phyloP scores from a whole-genome alignment of 2,888 invertebrate species.

The Camptogramma bilineatum region DNA sequence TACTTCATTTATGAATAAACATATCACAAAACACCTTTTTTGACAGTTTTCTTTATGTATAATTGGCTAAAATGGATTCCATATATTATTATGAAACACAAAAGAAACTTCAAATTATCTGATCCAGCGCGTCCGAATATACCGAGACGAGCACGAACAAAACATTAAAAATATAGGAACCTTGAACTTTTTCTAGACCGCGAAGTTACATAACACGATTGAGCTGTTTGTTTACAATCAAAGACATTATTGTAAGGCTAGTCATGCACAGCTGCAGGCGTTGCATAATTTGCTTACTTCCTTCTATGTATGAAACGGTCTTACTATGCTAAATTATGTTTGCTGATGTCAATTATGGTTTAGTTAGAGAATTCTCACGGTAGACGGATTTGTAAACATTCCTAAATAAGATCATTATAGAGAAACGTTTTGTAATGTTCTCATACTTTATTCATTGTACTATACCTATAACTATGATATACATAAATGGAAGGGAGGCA shows the following conservation, averaged over 20 bases:
- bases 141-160: constrained; percentile 7
- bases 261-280: constrained; percentile 29
- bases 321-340: neutral
- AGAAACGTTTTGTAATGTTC: no score
- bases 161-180: constrained; percentile 26
- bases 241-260: constrained; percentile 25
- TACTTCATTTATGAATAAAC: no score
- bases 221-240: constrained; percentile 25
- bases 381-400: neutral
- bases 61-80: no score
- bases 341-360: neutral
- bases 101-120: neutral
- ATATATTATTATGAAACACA: no score
- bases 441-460: no score
- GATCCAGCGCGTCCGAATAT: neutral
- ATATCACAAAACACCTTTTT: no score
- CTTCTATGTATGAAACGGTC: constrained; percentile 4
- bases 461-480: no score
- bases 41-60: no score
- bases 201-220: constrained; percentile 24
- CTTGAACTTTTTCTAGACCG: constrained; percentile 34
- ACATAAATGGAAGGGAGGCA: no score
- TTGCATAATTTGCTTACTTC: constrained; percentile 24
- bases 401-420: no score
- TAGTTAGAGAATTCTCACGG: neutral